Base-by-base conservation (phyloP, 2,888 invertebrate genomes). In the Meghimatium bilineatum region DNA sequence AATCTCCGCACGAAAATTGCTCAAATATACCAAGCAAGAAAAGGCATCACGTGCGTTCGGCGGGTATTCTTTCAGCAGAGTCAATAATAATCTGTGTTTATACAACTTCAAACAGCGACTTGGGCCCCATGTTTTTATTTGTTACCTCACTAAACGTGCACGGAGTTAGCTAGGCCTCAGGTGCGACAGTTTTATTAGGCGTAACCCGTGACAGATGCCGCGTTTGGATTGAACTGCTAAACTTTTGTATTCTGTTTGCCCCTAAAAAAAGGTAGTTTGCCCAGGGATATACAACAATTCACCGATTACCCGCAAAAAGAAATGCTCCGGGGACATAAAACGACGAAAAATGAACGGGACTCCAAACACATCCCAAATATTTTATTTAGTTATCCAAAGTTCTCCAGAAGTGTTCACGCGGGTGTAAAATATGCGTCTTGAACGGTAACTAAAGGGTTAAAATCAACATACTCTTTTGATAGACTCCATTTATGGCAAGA, bases 121-220 rank as follows among this genome's bases (percentile, higher is more conserved):
- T 20, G 38, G 67, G 38, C 71, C 71, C 26, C 20, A 38, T 71
- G 71, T 71, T 71, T 38, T 71, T 26, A 71, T 36, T 71, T 71
- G 71, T 71, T 71, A 20, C 38, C 38, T 71, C 36, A 14, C 71
- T 71, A 36, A 71, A 71, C 38, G 71, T 36, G 71, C 71, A 36
- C 38, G 71, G 38, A 71, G 38, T 38, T 38, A 38, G 38, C 1
- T 71, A 26, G 71, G 71, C 36, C 71, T 36, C 71, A 71, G 71
- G 36, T 71, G 71, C 1, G 36, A 71, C 5, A 23, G 26, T 6
- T 71, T 71, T 36, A 26, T 71, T 8, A 26, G 71, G 71, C 23
- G 36, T 23, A 36, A 36, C 26, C 36, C 23, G 1, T 26, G 38
- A 36, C 71, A 71, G 36, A 71, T 71, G 71, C n/a, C 36, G 26